These are phyloP conservation scores for Neotragus pygmaeus DNA, from an alignment of 2,113 vertebrate species.

Conservation along the genomic window DNA sequence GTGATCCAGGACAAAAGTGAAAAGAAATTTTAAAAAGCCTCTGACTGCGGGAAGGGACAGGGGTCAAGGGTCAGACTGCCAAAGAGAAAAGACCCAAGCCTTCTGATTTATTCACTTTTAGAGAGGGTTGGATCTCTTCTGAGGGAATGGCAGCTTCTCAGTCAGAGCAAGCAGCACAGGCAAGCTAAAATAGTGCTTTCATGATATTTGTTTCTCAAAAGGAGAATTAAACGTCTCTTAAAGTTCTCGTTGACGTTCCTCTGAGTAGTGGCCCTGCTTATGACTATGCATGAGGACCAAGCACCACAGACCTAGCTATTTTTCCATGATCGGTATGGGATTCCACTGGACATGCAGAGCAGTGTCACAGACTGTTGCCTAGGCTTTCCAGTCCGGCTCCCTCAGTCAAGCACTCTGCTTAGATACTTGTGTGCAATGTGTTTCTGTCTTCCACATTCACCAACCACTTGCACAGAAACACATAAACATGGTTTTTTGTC, in stretches of 20 bases:
- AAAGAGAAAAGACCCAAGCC: neutral
- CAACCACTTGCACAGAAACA: neutral
- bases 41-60: neutral
- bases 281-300: neutral
- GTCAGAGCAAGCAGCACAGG: neutral
- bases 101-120: neutral
- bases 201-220: neutral
- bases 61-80: neutral
- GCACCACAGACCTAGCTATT: neutral
- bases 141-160: neutral
- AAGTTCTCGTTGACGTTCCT: neutral
- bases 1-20: neutral
- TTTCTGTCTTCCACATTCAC: neutral
- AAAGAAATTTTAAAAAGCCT: slow-evolving; percentile 6
- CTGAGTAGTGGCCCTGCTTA: neutral
- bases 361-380: neutral
- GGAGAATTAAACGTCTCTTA: neutral
- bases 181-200: neutral
- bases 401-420: neutral
- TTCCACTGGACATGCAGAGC: neutral
- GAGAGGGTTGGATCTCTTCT: neutral
- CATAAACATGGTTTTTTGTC: neutral
- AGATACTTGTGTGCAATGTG: too few relatives aligned
- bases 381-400: neutral
- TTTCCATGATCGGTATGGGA: neutral